Base-by-base conservation (phyloP, 2,113 vertebrate genomes). In the Microtus pennsylvanicus region DNA sequence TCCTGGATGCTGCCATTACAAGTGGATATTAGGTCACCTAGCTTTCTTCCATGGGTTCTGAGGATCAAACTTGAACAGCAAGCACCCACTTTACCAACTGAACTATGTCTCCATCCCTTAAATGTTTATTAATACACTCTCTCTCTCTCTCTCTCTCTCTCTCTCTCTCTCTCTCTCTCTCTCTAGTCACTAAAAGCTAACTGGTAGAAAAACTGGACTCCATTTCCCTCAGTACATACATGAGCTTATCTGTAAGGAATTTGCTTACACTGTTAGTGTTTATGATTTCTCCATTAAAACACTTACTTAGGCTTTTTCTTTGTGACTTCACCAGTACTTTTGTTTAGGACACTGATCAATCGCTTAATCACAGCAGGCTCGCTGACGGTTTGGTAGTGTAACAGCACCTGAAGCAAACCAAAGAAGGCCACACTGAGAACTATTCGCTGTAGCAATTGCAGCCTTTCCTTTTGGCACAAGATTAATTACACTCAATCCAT, bases 241-340 rank as follows among this genome's bases (percentile, higher is more conserved):
- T 63, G 28, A 89, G 52, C 50, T 88, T 45, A 83, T 33, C 52
- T 87, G 21, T 77, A 93, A 91, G 65, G 42, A 88, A 85, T 21
- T 14, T 87, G 22, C 47, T 72, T 93, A 87, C 74, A 87, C 58
- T 80, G 42, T 22, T 89, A 90, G 35, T 86, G 13, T 30, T 90
- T 63, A 28, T 35, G 38, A 90, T 83, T 85, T 91, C 72, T 50
- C 80, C 38, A 95, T 63, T 96, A 83, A 65, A 96, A 96, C n/a
- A 98, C 99, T 99, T 98, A 99, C 99, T 99, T 99, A 26, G 99
- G 99, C 96, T 99, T 99, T 98, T 99, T 99, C 99, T 99, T 99
- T 67, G 99, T 99, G 88, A 99, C 99, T 98, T 99, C 99, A 0
- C 99, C 99, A 21, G 99, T 99, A 98, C 99, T 99, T 98, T 99